Evolutionary conservation across 1,140 invertebrate species (phyloP).

Genomic region (Drosophila ficusphila): DNA sequence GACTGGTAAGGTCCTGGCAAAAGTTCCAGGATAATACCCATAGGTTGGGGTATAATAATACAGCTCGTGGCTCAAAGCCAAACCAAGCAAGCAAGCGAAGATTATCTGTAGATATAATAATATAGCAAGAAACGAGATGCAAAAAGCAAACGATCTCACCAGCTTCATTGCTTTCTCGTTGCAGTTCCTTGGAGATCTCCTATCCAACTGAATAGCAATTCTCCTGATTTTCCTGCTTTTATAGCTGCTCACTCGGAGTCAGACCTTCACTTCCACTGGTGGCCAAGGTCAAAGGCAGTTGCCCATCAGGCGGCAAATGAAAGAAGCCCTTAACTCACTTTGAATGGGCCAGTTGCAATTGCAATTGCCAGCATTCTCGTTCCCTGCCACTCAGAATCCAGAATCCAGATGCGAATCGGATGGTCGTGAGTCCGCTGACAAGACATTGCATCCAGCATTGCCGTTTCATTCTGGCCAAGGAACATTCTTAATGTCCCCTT

Average conservation of each 20-base stretch:
- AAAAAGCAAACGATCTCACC: conserved; percentile 34
- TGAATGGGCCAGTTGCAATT: conserved; percentile 54
- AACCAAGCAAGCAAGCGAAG: conserved; percentile 49
- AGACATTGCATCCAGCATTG: conserved; percentile 11
- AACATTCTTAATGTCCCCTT: background rate
- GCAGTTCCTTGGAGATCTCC: conserved; percentile 15
- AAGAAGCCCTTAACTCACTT: conserved; percentile 69
- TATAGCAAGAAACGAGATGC: background rate
- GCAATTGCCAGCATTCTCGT: conserved; percentile 44
- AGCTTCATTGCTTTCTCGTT: conserved; percentile 57
- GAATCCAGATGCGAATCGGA: conserved; percentile 40
- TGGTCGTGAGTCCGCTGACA: conserved; percentile 46
- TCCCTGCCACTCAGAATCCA: conserved; percentile 48
- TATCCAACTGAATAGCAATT: conserved; percentile 41
- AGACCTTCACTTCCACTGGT: conserved; percentile 23
- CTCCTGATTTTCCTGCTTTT: conserved; percentile 36
- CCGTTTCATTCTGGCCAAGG: background rate
- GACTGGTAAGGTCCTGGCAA: conserved; percentile 33
- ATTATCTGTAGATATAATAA: no score
- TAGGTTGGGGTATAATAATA: conserved; percentile 59
- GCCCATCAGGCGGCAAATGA: conserved; percentile 43
- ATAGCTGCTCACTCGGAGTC: conserved; percentile 29
- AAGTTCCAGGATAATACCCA: conserved; percentile 39
- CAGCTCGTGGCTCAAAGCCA: conserved; percentile 56
- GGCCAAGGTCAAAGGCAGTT: conserved; percentile 67